Evolutionary conservation across 2,888 invertebrate species (phyloP), one percentile per base, ranked within the genome.

Genomic region (Eurytoma adleriae): DNA sequence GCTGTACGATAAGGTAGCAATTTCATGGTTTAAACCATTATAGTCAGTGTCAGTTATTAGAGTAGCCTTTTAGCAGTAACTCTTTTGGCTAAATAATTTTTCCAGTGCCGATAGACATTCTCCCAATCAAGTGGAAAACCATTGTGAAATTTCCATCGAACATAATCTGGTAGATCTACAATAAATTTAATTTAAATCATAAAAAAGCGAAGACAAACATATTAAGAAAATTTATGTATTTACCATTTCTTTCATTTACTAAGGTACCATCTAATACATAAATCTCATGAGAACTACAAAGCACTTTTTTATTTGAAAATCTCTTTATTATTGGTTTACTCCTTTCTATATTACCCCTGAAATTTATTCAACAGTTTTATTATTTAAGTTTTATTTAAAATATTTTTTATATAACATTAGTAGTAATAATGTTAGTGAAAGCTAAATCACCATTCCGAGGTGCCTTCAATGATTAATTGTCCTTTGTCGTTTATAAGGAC

Each of bases 51-150:
- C 89, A 13, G 87, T 84, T 20, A 89, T 80, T 0, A 83, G 83
- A 3, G 86, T 89, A 16, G 90, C 90, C 90, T 90, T 90, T 52
- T 87, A 30, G 75, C 85, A 12, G 76, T 84, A 18, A 83, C 84
- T 27, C 87, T 87, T 67, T 83, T 72, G 3, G 70, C 78, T 13
- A 86, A 61, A 52, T 84, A 90, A 62, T 83, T 83, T 16, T 77
- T 85, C 90, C 90, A 90, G 13, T 90, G 56, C 72, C 87, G 85
- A 78, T 84, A 74, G 73, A 90, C 86, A 76, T 90, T 89, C 68
- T 88, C 83, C 90, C 90, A 90, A 70, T 90, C 90, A 52, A 89
- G 88, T 2, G 90, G 90, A 83, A 90, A 90, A n/a, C 90, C 90
- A 73, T 89, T 87, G 68, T 81, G 83, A 84, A 90, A 90, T 84